These are phyloP conservation scores for Oenanthe oenanthe DNA, from an alignment of 2,113 vertebrate genomes.

Conservation along the genomic window DNA sequence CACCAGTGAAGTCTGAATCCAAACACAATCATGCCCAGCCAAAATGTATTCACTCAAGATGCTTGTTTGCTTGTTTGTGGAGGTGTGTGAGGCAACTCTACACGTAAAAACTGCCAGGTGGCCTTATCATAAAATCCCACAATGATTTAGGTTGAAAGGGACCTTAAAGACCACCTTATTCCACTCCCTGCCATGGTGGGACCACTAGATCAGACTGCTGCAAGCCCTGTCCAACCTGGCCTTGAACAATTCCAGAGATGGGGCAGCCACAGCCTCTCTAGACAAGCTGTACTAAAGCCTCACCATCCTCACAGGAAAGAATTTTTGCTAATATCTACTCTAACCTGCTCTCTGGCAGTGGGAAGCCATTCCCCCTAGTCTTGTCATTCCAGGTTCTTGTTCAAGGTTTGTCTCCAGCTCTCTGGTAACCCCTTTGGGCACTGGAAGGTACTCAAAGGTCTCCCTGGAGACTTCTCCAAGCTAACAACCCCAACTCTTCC, in stretches of 20 bases:
- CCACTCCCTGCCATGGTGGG: not conserved
- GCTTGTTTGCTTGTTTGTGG: not conserved
- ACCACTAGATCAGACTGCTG: not conserved
- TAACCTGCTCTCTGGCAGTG: not conserved
- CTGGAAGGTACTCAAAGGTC: not conserved
- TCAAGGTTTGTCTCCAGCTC: not conserved
- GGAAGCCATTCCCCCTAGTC: not conserved
- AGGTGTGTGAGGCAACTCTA: not conserved
- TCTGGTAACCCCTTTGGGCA: not conserved
- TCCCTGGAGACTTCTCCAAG: not conserved
- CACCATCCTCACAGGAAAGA: not conserved
- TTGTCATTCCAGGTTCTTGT: not conserved
- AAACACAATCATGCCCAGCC: rapidly evolving
- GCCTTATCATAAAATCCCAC: not conserved
- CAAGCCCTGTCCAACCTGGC: not conserved
- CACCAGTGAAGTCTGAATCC: rapidly evolving
- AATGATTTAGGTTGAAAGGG: not conserved
- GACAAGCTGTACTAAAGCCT: not conserved
- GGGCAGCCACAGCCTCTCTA: not conserved
- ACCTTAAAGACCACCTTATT: not conserved
- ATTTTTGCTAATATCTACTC: not conserved
- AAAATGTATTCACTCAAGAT: not conserved
- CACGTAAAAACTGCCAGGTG: rapidly evolving
- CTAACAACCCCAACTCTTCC: not conserved
- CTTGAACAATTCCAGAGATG: not conserved